Evolutionary conservation across 2,113 vertebrate genomes (phyloP).

Genomic region (Leuciscus idus): DNA sequence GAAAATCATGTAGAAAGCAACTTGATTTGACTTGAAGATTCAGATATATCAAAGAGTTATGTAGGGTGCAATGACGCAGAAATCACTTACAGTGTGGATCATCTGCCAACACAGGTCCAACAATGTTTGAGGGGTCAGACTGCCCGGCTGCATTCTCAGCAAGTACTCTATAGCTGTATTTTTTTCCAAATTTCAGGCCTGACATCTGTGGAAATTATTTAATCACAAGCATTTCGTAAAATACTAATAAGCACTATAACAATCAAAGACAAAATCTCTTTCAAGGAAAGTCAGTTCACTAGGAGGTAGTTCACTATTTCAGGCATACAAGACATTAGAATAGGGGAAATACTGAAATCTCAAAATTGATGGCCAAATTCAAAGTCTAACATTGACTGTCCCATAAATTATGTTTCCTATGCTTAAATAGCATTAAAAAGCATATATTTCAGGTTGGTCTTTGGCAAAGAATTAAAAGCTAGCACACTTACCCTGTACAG

Average conservation of each 20-base stretch:
- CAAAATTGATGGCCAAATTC: not conserved
- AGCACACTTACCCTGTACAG: slow-evolving; percentile 82
- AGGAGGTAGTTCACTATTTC: not conserved
- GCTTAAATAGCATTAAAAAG: not conserved
- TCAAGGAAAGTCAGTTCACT: not conserved
- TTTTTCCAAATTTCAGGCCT: slow-evolving; percentile 86
- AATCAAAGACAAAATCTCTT: not conserved
- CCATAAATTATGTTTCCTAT: not conserved
- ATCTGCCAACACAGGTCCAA: slow-evolving; percentile 93
- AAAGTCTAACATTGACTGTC: not conserved
- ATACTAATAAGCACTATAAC: not conserved
- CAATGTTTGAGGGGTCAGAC: slow-evolving; percentile 89
- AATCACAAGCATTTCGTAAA: not conserved
- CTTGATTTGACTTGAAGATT: not conserved
- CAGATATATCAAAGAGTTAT: not conserved
- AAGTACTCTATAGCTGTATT: slow-evolving; percentile 91
- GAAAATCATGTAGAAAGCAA: not conserved
- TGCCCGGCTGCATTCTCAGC: slow-evolving; percentile 95
- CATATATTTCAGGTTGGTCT: too few species aligned
- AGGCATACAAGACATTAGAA: not conserved
- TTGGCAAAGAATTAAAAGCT: not conserved
- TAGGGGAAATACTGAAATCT: too few species aligned
- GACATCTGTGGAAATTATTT: slow-evolving; percentile 79
- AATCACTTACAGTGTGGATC: slow-evolving; percentile 83
- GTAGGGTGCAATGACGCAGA: slow-evolving; percentile 4